Evolutionary conservation across 2,113 vertebrate species (phyloP).

Genomic region (Tetrax tetrax): DNA sequence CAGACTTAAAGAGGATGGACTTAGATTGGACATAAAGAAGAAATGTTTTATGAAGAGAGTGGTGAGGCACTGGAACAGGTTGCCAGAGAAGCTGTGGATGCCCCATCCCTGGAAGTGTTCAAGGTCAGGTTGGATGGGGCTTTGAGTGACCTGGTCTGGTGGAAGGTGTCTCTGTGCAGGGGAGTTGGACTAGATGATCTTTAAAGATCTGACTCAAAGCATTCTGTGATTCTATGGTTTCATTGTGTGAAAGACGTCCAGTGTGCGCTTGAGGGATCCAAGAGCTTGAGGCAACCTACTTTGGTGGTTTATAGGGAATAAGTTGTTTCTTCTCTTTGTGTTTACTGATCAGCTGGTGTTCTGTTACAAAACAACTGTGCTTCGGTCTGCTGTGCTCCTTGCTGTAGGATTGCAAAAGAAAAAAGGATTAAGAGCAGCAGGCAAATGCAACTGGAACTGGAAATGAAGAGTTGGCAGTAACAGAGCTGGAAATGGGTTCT

Average conservation of each 20-base stretch:
- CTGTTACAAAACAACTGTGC: neutral
- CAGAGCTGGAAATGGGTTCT: neutral
- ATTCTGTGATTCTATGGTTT: neutral
- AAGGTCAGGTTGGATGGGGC: neutral
- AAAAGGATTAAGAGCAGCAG: neutral
- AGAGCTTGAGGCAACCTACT: neutral
- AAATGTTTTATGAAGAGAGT: neutral
- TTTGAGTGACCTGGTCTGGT: rapidly evolving
- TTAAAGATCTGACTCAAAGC: neutral
- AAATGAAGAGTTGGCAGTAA: neutral
- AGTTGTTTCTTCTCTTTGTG: neutral
- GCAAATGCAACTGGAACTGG: neutral
- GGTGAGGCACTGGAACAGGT: rapidly evolving
- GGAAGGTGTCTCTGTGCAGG: neutral
- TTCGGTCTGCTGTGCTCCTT: rapidly evolving
- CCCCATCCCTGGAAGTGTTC: neutral
- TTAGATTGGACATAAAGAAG: neutral
- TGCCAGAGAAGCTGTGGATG: rapidly evolving
- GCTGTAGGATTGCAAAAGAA: neutral
- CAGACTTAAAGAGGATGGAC: neutral
- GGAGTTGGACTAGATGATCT: rapidly evolving
- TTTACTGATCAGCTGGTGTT: neutral
- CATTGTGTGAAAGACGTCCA: neutral
- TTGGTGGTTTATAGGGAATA: neutral
- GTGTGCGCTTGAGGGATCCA: neutral